A percentile compares a stretch with the other conserved stretches of the same genome.
These are phyloP conservation scores for Podarcis siculus DNA, from an alignment of 2,797 vertebrate genomes.

Conservation along the genomic window DNA sequence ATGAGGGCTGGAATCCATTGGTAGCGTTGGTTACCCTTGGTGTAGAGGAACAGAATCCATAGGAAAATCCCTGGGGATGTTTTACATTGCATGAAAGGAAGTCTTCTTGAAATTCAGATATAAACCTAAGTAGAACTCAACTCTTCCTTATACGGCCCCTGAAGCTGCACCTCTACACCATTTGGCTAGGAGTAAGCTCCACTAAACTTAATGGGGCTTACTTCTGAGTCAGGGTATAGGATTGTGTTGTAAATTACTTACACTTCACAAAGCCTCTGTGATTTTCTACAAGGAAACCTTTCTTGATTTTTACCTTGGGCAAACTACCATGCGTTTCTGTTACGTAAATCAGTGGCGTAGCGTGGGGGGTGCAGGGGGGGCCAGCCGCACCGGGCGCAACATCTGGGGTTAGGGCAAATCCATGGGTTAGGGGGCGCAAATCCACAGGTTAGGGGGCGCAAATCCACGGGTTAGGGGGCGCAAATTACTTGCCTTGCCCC, in stretches of 20 bases:
- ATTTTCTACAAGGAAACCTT: not conserved
- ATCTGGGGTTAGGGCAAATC: too few relatives aligned
- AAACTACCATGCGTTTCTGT: not conserved
- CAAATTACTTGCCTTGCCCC: too few relatives aligned
- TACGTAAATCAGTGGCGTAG: too few relatives aligned
- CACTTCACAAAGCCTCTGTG: not conserved
- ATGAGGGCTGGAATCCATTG: not conserved
- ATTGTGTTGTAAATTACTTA: not conserved
- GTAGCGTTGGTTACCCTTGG: not conserved
- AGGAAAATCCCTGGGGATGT: not conserved
- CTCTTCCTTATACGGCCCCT: not conserved
- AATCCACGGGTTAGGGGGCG: too few relatives aligned
- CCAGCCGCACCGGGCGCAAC: too few relatives aligned
- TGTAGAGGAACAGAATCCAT: not conserved
- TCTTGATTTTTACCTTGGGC: not conserved
- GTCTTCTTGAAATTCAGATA: not conserved
- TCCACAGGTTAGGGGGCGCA: too few relatives aligned
- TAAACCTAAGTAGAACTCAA: not conserved
- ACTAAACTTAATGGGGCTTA: too few relatives aligned
- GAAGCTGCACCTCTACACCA: not conserved
- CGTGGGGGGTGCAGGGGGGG: too few relatives aligned
- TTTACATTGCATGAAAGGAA: not conserved
- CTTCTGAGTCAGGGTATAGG: not conserved
- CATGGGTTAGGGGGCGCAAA: too few relatives aligned
- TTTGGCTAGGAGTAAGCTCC: too few relatives aligned